Conservation (phyloP, 1,140 invertebrate genomes). For the Condylostylus longicornis region DNA sequence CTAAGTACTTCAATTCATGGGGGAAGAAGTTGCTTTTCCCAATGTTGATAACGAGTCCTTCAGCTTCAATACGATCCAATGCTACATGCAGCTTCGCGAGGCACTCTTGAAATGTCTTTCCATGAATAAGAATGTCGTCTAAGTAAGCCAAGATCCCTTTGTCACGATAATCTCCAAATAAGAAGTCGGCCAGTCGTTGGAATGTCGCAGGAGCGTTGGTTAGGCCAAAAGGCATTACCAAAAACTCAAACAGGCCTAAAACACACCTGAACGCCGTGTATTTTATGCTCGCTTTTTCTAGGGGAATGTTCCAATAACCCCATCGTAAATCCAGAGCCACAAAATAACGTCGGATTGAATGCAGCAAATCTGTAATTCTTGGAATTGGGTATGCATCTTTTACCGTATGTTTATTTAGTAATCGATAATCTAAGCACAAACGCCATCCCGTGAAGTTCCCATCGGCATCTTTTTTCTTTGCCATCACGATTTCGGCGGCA, state of each 20-base stretch:
- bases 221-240: conserved; percentile 13
- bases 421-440: too few relatives aligned
- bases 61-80: conserved; percentile 19
- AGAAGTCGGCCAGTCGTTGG: conserved; percentile 1
- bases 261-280: conserved; percentile 33
- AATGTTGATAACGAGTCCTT: conserved; percentile 32
- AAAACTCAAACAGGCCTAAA: conserved; percentile 27
- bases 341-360: neutral
- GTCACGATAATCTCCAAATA: neutral
- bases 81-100: conserved; percentile 15
- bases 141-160: conserved; percentile 5
- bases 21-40: conserved; percentile 31
- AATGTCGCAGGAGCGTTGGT: conserved; percentile 2
- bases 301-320: conserved; percentile 24
- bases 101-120: conserved; percentile 11
- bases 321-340: conserved; percentile 19
- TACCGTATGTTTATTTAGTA: too few relatives aligned
- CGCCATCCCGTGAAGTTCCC: too few relatives aligned
- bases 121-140: conserved; percentile 16
- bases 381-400: conserved; percentile 7
- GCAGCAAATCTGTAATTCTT: conserved; percentile 3
- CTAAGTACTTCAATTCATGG: conserved; percentile 8
- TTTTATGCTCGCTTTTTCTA: conserved; percentile 13
- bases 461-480: too few relatives aligned
- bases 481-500: too few relatives aligned